Base-by-base conservation (phyloP, 2,797 vertebrate species). In the Typhlichthys eigenmanni region DNA sequence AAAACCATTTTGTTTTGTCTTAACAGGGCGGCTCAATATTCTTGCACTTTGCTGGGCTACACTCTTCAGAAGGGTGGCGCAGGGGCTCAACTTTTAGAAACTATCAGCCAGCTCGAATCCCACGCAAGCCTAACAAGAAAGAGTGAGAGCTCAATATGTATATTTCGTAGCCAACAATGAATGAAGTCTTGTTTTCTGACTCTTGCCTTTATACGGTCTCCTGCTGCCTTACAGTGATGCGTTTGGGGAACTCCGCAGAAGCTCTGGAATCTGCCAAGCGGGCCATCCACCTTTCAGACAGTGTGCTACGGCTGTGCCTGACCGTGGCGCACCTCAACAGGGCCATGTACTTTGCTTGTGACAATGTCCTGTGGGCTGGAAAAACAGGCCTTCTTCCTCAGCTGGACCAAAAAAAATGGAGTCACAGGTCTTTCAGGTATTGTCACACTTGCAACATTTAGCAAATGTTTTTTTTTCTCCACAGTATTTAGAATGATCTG, bases 341-440 rank as follows among this genome's bases (percentile, higher is more conserved):
- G 57, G 96, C 94, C 63, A 90, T 98, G 88, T 98, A 95, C 91
- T 94, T 97, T 0, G 94, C 93, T 85, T 98, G 96, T 2, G 96
- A 98, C 85, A 97, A 98, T 11, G 79, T 97, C 5, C 85, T 98
- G 13, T 98, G 96, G 96, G 94, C 93, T 0, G 95, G 94, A 0
- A 95, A 93, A 68, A 85, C 84, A 0, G 95, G 95, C 4, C 72
- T 98, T 1, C 66, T 93, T 58, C 87, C 91, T 0, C 29, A 62
- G 8, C 79, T 96, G 69, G 94, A 96, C 82, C 93, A 92, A 68
- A 85, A 94, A 10, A 97, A 97, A 70, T 98, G 96, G 96, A 93
- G 93, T 72, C 94, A 95, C 65, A 91, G 95, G 1, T 92, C 96
- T 0, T 98, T 95, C 92, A 94, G 95, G 96, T 96, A 24, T 24